Evolutionary conservation across 2,113 vertebrate species (phyloP), one percentile per base, ranked within the genome.

Genomic region (Elgaria multicarinata): DNA sequence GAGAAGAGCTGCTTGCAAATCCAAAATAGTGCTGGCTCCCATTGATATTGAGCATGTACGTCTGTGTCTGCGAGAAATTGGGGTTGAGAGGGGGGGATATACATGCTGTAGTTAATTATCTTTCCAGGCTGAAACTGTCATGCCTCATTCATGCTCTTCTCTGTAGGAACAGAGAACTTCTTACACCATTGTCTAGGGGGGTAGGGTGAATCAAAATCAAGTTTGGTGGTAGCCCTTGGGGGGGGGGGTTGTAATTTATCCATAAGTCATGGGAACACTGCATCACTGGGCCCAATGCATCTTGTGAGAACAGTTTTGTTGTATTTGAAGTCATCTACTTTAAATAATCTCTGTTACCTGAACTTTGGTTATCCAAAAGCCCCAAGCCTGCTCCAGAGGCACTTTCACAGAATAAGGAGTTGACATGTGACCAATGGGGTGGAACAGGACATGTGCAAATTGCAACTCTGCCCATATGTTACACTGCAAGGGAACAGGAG

Each of bases 1-100:
- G 67, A 92, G 89, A 93, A 89, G 67, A 92, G 64, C 90, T 96
- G n/a, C 69, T 88, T 93, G 89, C 89, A 90, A 94, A 58, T 86
- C 0, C 14, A 84, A 82, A 0, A 26, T 87, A 71, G 18, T 93
- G 58, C 92, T 76, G 69, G 88, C 94, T 84, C 78, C 62, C 86
- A 89, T 91, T 31, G 28, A 42, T 89, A 83, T 44, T 83, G 28
- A 91, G 92, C 94, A 66, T 91, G 79, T n/a, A 39, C n/a, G 6
- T 44, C 10, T n/a, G 55, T 46, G 44, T 8, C 22, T 46, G 26
- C 22, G 74, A 44, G 55, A 62, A 39, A 44, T 75, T 75, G 72
- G 36, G 16, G 36, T 33, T 71, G 46, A 13, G 31, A 12, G 28
- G 8, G 28, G 39, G 76, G 53, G 46, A 79, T 9, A 78, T 28